These are phyloP conservation scores for Pachydiplax longipennis DNA, from an alignment of 2,888 invertebrate genomes.

Conservation along the genomic window DNA sequence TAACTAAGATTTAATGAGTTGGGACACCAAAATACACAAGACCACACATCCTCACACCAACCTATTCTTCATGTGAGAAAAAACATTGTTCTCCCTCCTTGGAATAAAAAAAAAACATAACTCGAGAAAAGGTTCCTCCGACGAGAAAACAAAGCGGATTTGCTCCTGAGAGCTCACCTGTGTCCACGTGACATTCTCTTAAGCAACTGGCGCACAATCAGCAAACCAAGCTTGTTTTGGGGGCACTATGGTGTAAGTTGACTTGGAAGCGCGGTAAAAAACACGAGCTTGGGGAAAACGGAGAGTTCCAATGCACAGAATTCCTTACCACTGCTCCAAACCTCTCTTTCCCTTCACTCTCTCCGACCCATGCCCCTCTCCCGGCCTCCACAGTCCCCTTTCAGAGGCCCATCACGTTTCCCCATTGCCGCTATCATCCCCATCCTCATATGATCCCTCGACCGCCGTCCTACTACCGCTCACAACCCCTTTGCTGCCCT, in stretches of 20 bases:
- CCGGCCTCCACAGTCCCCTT: constrained; percentile 32
- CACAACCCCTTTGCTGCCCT: constrained; percentile 23
- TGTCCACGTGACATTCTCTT: constrained; percentile 12
- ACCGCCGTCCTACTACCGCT: constrained; percentile 57
- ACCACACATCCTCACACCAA: constrained; percentile 36
- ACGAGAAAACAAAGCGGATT: constrained; percentile 37
- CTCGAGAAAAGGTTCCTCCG: constrained; percentile 10
- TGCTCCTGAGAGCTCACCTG: constrained; percentile 7
- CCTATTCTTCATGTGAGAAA: constrained; percentile 31
- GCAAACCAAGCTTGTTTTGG: constrained; percentile 35
- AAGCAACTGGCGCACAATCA: constrained; percentile 28
- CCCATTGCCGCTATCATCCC: constrained; percentile 90
- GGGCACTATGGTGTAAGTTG: constrained; percentile 18
- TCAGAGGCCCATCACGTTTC: constrained; percentile 75
- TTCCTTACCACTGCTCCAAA: constrained; percentile 22
- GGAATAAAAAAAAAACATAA: constrained; percentile 14
- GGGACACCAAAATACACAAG: constrained; percentile 41
- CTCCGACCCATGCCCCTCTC: constrained; percentile 18
- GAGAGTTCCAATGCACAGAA: constrained; percentile 19
- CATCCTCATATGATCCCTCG: constrained; percentile 74
- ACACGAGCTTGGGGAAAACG: constrained; percentile 29
- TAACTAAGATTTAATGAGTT: constrained; percentile 36
- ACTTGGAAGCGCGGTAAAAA: constrained; percentile 37
- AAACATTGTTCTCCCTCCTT: constrained; percentile 14
- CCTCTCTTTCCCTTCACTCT: neutral